Percentiles rank a stretch among this genome's conserved stretches.
These are phyloP conservation scores for Portunus trituberculatus DNA, from an alignment of 1,140 invertebrate species.

Conservation along the genomic window DNA sequence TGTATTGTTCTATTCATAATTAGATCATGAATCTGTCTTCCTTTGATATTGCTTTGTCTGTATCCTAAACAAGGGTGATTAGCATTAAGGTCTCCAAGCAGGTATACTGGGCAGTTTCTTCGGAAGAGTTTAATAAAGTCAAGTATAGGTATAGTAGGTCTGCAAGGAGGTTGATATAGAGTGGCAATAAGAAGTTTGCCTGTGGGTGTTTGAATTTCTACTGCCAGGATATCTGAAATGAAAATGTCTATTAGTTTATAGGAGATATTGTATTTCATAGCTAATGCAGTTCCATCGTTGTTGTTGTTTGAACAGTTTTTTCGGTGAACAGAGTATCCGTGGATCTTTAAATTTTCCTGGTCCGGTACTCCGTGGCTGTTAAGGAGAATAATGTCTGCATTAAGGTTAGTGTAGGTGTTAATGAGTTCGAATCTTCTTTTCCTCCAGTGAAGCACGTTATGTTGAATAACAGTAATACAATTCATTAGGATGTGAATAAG, in stretches of 20 bases:
- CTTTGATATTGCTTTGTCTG: background rate
- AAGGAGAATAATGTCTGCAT: background rate
- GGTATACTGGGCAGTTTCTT: background rate
- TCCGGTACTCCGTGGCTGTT: background rate
- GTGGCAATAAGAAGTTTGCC: background rate
- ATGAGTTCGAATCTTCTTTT: background rate
- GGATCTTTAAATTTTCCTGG: background rate
- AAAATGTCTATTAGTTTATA: background rate
- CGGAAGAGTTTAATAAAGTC: background rate
- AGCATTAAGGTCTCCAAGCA: background rate
- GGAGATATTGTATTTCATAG: background rate
- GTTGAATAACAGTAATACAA: too few relatives aligned
- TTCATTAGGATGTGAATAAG: too few relatives aligned
- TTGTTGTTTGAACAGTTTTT: background rate
- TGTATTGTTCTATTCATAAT: background rate
- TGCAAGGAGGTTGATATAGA: constrained; percentile 11
- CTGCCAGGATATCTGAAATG: background rate
- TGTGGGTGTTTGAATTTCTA: background rate
- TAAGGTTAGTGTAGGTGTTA: too few relatives aligned
- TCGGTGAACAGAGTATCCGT: background rate
- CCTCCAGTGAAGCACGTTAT: background rate
- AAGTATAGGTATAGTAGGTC: background rate
- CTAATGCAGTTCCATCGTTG: background rate
- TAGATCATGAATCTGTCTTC: background rate
- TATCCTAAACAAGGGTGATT: background rate